A percentile compares a stretch with the other conserved stretches of the same genome.
phyloP scores from a whole-genome alignment of 2,888 invertebrate species.

The Drosophila mimica region DNA sequence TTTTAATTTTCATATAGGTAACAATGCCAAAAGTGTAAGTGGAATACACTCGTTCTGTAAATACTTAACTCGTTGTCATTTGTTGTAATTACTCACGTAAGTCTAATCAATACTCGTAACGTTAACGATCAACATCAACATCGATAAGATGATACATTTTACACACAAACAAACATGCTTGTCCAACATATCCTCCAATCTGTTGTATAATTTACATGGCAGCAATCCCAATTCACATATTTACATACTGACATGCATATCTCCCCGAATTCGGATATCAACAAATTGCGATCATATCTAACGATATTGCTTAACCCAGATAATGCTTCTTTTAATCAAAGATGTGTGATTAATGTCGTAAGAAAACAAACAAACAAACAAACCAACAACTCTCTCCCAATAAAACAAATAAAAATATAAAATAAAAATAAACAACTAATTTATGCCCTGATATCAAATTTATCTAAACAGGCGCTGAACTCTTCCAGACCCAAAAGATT shows the following conservation, averaged over 20 bases:
- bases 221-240: constrained; percentile 32
- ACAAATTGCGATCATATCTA: constrained; percentile 48
- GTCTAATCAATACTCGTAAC: constrained; percentile 41
- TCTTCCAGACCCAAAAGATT: constrained; percentile 68
- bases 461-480: constrained; percentile 80
- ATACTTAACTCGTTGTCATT: constrained; percentile 71
- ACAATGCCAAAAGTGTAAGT: constrained; percentile 73
- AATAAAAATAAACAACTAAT: constrained; percentile 26
- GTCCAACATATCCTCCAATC: constrained; percentile 23
- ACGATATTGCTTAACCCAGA: constrained; percentile 44
- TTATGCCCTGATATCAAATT: constrained; percentile 62
- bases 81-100: constrained; percentile 59
- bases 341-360: constrained; percentile 57
- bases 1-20: constrained; percentile 32
- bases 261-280: constrained; percentile 11
- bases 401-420: constrained; percentile 5
- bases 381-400: constrained; percentile 4
- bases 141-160: not conserved
- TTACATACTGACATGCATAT: constrained; percentile 41
- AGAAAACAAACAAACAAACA: constrained; percentile 16
- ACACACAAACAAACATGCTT: not conserved
- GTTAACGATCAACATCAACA: not conserved
- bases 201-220: constrained; percentile 36
- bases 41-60: constrained; percentile 70
- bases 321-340: constrained; percentile 39